These are phyloP conservation scores for Peromyscus leucopus DNA, from an alignment of 2,113 vertebrate species.

Conservation along the genomic window DNA sequence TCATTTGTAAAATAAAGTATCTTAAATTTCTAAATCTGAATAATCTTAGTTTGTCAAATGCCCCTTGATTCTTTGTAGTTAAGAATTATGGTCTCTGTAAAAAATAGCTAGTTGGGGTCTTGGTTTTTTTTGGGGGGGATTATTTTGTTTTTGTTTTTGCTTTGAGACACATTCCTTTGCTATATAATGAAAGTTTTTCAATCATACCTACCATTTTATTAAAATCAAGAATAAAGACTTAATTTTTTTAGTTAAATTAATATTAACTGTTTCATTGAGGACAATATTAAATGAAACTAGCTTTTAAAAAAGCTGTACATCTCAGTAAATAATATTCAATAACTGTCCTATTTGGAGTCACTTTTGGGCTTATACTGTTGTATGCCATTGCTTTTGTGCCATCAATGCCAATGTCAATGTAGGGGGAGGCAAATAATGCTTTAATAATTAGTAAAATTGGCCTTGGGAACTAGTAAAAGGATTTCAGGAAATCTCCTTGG, in stretches of 20 bases:
- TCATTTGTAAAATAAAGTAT: slow-evolving; percentile 35
- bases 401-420: slow-evolving; percentile 33
- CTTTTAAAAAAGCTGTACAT: not conserved
- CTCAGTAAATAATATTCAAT: slow-evolving; percentile 22
- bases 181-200: not conserved
- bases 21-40: not conserved
- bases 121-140: not conserved
- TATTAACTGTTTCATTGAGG: slow-evolving; percentile 42
- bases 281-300: slow-evolving; percentile 34
- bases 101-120: slow-evolving; percentile 26
- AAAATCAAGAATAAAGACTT: slow-evolving; percentile 4
- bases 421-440: slow-evolving; percentile 32
- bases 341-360: slow-evolving; percentile 16
- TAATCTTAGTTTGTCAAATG: not conserved
- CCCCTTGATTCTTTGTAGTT: slow-evolving; percentile 45
- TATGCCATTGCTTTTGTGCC: slow-evolving; percentile 31
- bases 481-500: not conserved
- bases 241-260: slow-evolving; percentile 37
- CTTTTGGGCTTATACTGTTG: not conserved
- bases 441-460: slow-evolving; percentile 28
- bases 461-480: slow-evolving; percentile 6
- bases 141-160: not conserved
- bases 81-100: slow-evolving; percentile 8
- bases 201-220: slow-evolving; percentile 19
- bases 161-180: slow-evolving; percentile 12